Base-by-base conservation (phyloP, 2,113 vertebrate genomes). In the Suncus etruscus region DNA sequence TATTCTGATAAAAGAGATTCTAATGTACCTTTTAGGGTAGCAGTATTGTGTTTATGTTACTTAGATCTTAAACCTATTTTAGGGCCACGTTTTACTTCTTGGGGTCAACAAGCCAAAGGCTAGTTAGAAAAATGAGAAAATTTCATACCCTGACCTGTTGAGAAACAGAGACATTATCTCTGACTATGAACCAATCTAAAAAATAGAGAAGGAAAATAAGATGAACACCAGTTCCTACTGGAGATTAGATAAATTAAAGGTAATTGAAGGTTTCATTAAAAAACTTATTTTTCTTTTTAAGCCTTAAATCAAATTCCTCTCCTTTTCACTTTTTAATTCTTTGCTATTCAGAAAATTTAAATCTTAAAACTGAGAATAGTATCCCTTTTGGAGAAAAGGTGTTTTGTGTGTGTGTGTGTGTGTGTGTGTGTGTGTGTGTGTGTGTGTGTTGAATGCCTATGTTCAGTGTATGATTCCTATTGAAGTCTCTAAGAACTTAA, bases 231-330 rank as follows among this genome's bases (percentile, higher is more conserved):
- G 6, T 9, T 27, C 54, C 22, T 24, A 50, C 29, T 63, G 47
- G 87, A 76, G 91, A 25, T 48, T 25, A 54, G 22, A 18, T 24
- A 12, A 31, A 22, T 31, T 10, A 63, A 16, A 70, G 32, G 9
- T 54, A 54, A 24, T 11, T 84, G 45, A 84, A 29, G 25, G 1
- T 63, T 65, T 91, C 31, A 48, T 20, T 82, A n/a, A 15, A 65
- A 70, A 58, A 78, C 47, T 87, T 63, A 6, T n/a, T 91, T 87
- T 83, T 74, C 76, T 78, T 87, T 87, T 24, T 81, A 87, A 83
- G 47, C 0, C 0, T 80, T n/a, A 58, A n/a, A 22, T 83, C 29
- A 83, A 45, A 63, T 91, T 86, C 91, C 32, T 89, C 8, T 58
- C 15, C 14, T 29, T 93, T 78, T 86, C 74, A 31, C 4, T 11